Conservation (phyloP, 2,888 invertebrate species). For the Blomia tropicalis region DNA sequence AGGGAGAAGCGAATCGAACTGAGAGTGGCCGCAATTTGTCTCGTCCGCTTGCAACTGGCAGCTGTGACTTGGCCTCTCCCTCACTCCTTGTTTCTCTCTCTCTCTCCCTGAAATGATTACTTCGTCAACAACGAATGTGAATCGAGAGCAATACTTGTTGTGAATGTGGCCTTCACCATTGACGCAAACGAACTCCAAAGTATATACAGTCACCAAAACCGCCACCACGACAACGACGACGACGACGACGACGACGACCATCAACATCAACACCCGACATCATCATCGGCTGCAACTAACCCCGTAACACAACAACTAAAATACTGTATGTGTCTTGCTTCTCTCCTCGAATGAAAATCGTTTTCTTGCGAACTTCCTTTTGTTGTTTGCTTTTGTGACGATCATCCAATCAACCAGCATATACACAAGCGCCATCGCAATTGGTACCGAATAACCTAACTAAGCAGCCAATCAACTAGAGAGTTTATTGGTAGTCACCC, state of each 20-base stretch:
- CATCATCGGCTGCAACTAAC: too few relatives aligned
- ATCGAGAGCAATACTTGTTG: neutral
- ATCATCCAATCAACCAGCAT: neutral
- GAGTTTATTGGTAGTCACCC: neutral
- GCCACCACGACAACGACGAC: too few relatives aligned
- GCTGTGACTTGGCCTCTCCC: neutral
- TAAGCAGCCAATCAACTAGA: too few relatives aligned
- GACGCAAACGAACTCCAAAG: neutral
- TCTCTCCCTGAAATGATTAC: too few relatives aligned
- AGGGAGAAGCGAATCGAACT: neutral
- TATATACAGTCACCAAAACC: too few relatives aligned
- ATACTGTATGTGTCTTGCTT: too few relatives aligned
- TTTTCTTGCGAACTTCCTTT: slow-evolving; percentile 8
- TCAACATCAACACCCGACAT: too few relatives aligned
- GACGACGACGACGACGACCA: too few relatives aligned
- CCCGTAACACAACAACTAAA: too few relatives aligned
- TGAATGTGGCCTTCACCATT: neutral
- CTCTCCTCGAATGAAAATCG: neutral
- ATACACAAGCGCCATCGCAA: neutral
- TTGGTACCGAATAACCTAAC: too few relatives aligned
- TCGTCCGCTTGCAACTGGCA: neutral
- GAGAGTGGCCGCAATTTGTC: neutral
- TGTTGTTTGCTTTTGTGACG: neutral
- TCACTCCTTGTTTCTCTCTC: too few relatives aligned
- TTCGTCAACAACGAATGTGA: neutral